A percentile compares a stretch with the other conserved stretches of the same genome.
These are phyloP conservation scores for Acropternis orthonyx DNA, from an alignment of 2,797 vertebrate species.

Conservation along the genomic window DNA sequence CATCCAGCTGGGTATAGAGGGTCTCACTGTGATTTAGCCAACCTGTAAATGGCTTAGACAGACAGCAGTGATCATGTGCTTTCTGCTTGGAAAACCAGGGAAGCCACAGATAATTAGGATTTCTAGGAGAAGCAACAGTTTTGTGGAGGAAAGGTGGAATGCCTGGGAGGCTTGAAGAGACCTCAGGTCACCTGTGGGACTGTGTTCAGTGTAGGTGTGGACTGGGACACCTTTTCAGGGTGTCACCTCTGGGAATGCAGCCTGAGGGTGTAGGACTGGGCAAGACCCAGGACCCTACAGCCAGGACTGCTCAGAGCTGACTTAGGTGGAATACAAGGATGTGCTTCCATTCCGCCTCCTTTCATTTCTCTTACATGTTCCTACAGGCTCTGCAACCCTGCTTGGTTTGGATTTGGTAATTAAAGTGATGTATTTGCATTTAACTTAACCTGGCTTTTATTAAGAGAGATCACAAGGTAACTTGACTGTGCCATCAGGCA, in stretches of 20 bases:
- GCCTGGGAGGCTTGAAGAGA: neutral
- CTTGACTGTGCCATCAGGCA: neutral
- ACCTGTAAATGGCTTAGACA: neutral
- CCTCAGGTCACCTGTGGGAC: neutral
- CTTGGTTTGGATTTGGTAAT: constrained; percentile 30
- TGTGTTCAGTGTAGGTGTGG: neutral
- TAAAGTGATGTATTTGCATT: constrained; percentile 38
- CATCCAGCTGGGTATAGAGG: neutral
- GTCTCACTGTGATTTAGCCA: neutral
- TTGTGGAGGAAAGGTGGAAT: neutral
- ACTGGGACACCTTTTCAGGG: neutral
- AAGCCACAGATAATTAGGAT: neutral
- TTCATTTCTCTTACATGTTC: neutral
- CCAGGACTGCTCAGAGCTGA: neutral
- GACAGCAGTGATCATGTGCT: neutral
- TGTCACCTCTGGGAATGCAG: neutral
- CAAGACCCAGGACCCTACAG: neutral
- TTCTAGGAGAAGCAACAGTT: neutral
- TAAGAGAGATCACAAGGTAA: neutral
- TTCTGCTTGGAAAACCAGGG: neutral
- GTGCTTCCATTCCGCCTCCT: neutral
- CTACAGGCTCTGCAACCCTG: constrained; percentile 30
- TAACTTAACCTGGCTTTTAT: constrained; percentile 1
- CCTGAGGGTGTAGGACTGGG: neutral
- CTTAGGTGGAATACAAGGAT: neutral